Evolutionary conservation across 2,113 vertebrate genomes (phyloP), one percentile per base, ranked within the genome.

Genomic region (Dipodomys stephensi): DNA sequence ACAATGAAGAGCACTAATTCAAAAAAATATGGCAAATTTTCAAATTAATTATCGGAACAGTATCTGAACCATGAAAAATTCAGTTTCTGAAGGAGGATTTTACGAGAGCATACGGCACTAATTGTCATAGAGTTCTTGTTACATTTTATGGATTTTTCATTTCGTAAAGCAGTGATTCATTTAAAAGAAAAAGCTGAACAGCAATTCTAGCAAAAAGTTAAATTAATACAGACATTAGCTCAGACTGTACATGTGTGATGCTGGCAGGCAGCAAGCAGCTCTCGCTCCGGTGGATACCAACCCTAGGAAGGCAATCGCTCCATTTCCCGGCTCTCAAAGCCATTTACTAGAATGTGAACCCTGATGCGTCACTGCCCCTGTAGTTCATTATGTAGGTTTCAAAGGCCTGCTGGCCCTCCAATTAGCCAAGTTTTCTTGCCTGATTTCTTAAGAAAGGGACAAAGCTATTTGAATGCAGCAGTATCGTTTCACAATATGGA

Each of bases 21-120:
- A 93, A 90, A 96, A 87, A 97, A 97, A 94, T 12, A 0, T n/a
- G 44, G n/a, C 73, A 92, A 13, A 94, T 91, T 96, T 93, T 95
- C 87, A 53, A 84, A 94, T 97, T 94, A 97, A 95, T 97, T 96
- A 92, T 95, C 95, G 88, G 95, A 97, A 96, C 44, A 97, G 62
- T 83, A 96, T 94, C 97, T 97, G 93, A 96, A 96, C 95, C 93
- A 93, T 97, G 93, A 96, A 97, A 96, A 96, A 93, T 94, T 97
- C 93, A 79, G 67, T 88, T 97, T 97, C 86, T 81, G 90, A 67
- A 90, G 83, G 89, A 96, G 65, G 68, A 87, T 84, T 89, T 12
- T 60, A 83, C 90, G 89, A 94, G 81, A 68, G 20, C 90, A 87
- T 77, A 82, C 0, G 30, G 83, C 93, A 96, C 94, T 96, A 96